phyloP scores from a whole-genome alignment of 2,888 invertebrate species.

The Agrochola macilenta region DNA sequence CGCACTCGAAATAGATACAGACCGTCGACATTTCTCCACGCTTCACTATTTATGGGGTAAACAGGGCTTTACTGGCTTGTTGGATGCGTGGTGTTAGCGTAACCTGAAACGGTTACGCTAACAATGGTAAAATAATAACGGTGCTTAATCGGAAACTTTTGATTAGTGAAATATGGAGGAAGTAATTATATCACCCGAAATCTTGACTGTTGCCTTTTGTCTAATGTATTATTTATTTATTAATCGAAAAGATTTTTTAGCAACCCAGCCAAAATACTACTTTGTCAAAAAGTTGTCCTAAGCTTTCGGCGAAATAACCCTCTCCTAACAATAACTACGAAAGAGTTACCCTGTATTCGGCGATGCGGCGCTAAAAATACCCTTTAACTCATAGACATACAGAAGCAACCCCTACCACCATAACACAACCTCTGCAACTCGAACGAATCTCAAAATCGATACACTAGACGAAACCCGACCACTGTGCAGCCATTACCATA shows the following conservation, averaged over 20 bases:
- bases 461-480: constrained; percentile 73
- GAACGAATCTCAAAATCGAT: constrained; percentile 76
- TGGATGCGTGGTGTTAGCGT: background rate
- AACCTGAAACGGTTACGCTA: too few relatives aligned
- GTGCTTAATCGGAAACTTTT: background rate
- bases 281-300: background rate
- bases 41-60: constrained; percentile 47
- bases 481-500: constrained; percentile 82
- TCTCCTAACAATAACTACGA: background rate
- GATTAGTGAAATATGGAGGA: background rate
- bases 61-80: constrained; percentile 29
- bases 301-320: background rate
- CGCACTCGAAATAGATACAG: constrained; percentile 60
- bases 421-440: constrained; percentile 56
- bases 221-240: background rate
- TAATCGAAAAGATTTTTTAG: background rate
- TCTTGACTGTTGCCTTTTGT: background rate
- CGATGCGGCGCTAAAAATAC: background rate
- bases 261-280: background rate
- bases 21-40: constrained; percentile 49
- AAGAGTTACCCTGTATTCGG: constrained; percentile 16
- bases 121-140: too few relatives aligned
- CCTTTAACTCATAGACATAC: constrained; percentile 12
- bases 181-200: background rate
- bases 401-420: constrained; percentile 29